Evolutionary conservation across 2,888 invertebrate species (phyloP).

Genomic region (Tanytarsus gracilentus): DNA sequence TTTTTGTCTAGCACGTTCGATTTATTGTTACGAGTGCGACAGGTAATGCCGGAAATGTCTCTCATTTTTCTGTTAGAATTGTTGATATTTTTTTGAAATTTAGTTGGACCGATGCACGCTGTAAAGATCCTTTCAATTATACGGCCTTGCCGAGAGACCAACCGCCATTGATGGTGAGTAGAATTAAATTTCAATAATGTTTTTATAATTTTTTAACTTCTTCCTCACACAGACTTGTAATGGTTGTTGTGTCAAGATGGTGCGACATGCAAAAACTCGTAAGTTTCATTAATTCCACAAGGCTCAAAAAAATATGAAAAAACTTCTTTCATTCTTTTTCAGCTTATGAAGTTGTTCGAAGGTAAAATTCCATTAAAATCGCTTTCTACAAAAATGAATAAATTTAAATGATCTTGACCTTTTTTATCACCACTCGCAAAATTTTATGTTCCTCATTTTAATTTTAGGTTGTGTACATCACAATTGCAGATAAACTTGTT

Average conservation of each 20-base stretch:
- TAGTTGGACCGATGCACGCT: constrained; percentile 81
- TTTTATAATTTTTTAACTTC: too few species aligned
- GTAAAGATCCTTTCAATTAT: constrained; percentile 89
- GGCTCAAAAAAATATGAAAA: background rate
- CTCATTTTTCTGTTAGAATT: too few species aligned
- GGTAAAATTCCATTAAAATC: constrained; percentile 4
- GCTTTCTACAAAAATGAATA: background rate
- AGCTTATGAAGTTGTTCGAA: constrained; percentile 27
- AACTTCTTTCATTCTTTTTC: background rate
- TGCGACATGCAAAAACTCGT: constrained; percentile 83
- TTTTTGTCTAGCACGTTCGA: constrained; percentile 64
- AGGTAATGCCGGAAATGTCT: too few species aligned
- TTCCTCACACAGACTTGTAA: too few species aligned
- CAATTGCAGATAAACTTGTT: constrained; percentile 91
- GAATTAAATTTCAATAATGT: too few species aligned
- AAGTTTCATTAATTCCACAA: constrained; percentile 44
- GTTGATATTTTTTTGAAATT: too few species aligned
- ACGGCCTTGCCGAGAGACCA: constrained; percentile 79
- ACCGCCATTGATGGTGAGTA: constrained; percentile 76
- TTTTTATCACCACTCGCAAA: background rate
- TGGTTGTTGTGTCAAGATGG: constrained; percentile 94
- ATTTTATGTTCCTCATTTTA: background rate
- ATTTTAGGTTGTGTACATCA: constrained; percentile 75
- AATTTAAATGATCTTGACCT: background rate
- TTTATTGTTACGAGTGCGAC: constrained; percentile 92